phyloP scores from a whole-genome alignment of 2,113 vertebrate species.

The Motacilla tschutschensis region DNA sequence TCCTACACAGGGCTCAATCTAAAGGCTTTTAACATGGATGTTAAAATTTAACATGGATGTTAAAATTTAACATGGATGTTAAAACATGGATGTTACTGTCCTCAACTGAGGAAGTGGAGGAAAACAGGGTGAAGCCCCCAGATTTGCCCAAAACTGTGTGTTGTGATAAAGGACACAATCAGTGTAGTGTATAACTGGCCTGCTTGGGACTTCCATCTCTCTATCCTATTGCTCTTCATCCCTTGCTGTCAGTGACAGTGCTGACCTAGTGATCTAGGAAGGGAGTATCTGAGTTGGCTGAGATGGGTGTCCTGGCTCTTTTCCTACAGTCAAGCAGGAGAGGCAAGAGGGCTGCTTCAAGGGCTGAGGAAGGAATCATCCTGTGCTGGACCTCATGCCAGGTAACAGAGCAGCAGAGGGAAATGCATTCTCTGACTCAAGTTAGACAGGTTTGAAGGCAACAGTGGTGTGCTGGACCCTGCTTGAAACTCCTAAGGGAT shows the following conservation, averaged over 20 bases:
- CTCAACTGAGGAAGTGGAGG: neutral
- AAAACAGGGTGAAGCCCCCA: accelerated
- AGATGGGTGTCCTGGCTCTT: accelerated
- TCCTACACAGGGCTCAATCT: neutral
- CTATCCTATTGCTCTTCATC: neutral
- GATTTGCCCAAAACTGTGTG: neutral
- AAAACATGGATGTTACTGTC: neutral
- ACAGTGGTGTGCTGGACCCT: accelerated
- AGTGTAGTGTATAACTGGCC: neutral
- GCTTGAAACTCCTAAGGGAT: neutral
- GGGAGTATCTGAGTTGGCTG: neutral
- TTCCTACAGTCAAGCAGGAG: neutral
- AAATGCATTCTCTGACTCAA: neutral
- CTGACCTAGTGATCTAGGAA: neutral
- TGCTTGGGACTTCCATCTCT: neutral
- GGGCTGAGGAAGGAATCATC: neutral
- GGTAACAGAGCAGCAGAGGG: neutral
- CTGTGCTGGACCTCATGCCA: neutral
- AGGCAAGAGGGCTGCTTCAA: neutral
- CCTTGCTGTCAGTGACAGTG: neutral
- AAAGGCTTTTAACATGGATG: neutral
- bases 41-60: neutral
- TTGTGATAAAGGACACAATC: neutral
- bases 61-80: neutral
- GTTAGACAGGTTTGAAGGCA: neutral